Conservation (phyloP, 1,140 invertebrate species). For the Venustaconcha ellipsiformis region DNA sequence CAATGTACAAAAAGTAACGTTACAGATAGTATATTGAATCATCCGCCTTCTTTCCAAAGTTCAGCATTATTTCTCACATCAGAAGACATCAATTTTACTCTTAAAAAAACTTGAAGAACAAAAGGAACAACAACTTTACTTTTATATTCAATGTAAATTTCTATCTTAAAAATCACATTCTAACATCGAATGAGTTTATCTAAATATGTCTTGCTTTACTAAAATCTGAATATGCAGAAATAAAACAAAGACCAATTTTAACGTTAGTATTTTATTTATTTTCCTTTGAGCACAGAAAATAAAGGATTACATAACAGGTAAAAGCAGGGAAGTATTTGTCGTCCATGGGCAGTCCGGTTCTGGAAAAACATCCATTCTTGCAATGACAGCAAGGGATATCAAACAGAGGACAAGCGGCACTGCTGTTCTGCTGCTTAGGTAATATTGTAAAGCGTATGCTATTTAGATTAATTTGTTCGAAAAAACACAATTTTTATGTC, state of each 20-base stretch:
- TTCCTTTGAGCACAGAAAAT: slow-evolving; percentile 28
- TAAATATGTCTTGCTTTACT: background rate
- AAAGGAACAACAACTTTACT: background rate
- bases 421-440: slow-evolving; percentile 32
- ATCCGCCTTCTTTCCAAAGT: too few relatives aligned
- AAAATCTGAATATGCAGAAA: background rate
- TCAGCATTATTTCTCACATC: too few relatives aligned
- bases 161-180: background rate
- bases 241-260: background rate
- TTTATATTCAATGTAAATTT: background rate
- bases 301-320: slow-evolving; percentile 33
- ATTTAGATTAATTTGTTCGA: too few relatives aligned
- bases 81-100: too few relatives aligned
- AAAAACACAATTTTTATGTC: too few relatives aligned
- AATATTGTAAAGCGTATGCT: too few relatives aligned
- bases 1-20: background rate
- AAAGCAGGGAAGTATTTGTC: slow-evolving; percentile 30
- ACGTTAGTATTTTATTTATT: background rate
- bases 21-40: background rate
- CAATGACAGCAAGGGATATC: slow-evolving; percentile 36
- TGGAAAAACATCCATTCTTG: slow-evolving; percentile 57
- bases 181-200: background rate
- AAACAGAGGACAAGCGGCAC: slow-evolving; percentile 15
- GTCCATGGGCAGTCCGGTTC: slow-evolving; percentile 52
- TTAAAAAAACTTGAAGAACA: background rate